Percentiles rank a stretch among this genome's conserved stretches.
These are phyloP conservation scores for Trichacis sp. DNA, from an alignment of 2,888 invertebrate genomes.

Conservation along the genomic window DNA sequence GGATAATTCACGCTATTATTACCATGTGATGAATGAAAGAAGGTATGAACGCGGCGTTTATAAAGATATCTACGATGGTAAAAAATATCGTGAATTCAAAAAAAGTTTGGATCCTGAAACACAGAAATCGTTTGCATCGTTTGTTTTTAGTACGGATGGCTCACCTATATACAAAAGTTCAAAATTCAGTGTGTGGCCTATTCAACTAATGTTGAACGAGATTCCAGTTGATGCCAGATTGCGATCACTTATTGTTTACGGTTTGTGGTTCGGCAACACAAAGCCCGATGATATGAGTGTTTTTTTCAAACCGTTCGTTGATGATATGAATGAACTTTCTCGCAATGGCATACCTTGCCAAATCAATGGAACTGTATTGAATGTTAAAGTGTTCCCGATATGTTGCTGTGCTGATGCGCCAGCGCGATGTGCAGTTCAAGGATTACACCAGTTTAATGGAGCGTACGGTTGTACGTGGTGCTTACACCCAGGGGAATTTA, in stretches of 20 bases:
- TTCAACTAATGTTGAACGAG: constrained; percentile 25
- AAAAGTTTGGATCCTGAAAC: neutral
- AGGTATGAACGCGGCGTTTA: too few relatives aligned
- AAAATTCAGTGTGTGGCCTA: constrained; percentile 22
- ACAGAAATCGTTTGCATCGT: neutral
- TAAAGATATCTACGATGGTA: constrained; percentile 8
- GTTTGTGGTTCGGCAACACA: constrained; percentile 23
- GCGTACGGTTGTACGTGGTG: constrained; percentile 30
- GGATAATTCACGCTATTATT: too few relatives aligned
- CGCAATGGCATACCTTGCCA: constrained; percentile 13
- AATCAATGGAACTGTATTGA: neutral
- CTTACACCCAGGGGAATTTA: constrained; percentile 16
- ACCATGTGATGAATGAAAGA: too few relatives aligned
- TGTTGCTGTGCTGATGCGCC: constrained; percentile 25
- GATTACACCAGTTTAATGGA: constrained; percentile 24
- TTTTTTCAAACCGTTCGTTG: constrained; percentile 21
- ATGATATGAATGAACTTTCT: constrained; percentile 8
- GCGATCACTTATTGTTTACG: constrained; percentile 10
- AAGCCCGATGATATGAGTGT: constrained; percentile 22
- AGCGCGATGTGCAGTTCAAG: constrained; percentile 19
- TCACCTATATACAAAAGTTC: constrained; percentile 23
- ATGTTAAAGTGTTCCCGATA: constrained; percentile 18
- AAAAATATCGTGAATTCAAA: neutral
- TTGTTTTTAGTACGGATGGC: constrained; percentile 14
- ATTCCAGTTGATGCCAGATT: constrained; percentile 3